Conservation (phyloP, 1,140 invertebrate genomes). For the Drosophila jambulina region DNA sequence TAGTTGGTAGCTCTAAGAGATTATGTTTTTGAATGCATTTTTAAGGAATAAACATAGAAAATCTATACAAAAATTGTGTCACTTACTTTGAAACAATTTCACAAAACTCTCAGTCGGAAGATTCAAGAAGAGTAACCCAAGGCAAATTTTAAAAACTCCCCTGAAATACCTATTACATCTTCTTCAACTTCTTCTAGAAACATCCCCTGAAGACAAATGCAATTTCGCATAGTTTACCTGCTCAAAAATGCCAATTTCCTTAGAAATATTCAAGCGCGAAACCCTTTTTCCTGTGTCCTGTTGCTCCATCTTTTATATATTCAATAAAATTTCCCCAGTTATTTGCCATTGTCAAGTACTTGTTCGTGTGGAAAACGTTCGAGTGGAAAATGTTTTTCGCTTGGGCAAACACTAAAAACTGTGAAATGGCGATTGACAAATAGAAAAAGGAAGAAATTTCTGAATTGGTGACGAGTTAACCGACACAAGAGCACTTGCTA, state of each 20-base stretch:
- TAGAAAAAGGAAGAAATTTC: slow-evolving; percentile 16
- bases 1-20: background rate
- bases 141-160: background rate
- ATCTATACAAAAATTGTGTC: background rate
- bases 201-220: background rate
- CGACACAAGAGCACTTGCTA: slow-evolving; percentile 26
- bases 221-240: slow-evolving; percentile 34
- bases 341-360: slow-evolving; percentile 29
- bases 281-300: slow-evolving; percentile 17
- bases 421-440: slow-evolving; percentile 44
- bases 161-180: background rate
- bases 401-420: slow-evolving; percentile 35
- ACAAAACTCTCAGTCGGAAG: background rate
- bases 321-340: slow-evolving; percentile 45
- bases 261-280: background rate
- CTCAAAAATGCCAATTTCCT: slow-evolving; percentile 13
- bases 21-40: background rate
- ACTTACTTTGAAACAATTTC: background rate
- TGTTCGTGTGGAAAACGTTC: slow-evolving; percentile 43
- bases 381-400: slow-evolving; percentile 49
- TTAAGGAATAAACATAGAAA: too few species aligned
- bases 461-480: slow-evolving; percentile 38
- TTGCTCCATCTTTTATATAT: slow-evolving; percentile 26
- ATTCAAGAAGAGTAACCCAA: background rate
- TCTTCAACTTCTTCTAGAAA: background rate